These are phyloP conservation scores for Bombyx mori DNA, from an alignment of 1,140 invertebrate genomes.

Conservation along the genomic window DNA sequence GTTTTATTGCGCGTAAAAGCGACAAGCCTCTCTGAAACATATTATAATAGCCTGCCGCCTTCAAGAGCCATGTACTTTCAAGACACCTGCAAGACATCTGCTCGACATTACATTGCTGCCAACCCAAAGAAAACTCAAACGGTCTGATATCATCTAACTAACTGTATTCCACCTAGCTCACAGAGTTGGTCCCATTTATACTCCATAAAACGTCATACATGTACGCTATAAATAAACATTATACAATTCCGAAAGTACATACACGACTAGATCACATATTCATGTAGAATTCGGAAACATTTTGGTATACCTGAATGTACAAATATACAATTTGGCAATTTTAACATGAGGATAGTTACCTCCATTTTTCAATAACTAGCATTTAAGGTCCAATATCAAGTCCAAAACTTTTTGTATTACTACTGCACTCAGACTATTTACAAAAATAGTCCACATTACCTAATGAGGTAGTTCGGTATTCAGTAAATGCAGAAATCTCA, in stretches of 20 bases:
- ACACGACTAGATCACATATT: slow-evolving; percentile 69
- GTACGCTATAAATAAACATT: slow-evolving; percentile 65
- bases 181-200: slow-evolving; percentile 66
- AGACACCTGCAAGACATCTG: slow-evolving; percentile 23
- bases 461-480: slow-evolving; percentile 63
- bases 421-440: slow-evolving; percentile 48
- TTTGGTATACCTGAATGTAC: slow-evolving; percentile 62
- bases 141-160: slow-evolving; percentile 24
- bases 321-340: slow-evolving; percentile 60
- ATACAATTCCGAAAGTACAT: slow-evolving; percentile 70
- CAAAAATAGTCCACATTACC: slow-evolving; percentile 60
- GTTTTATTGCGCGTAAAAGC: slow-evolving; percentile 50
- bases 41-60: slow-evolving; percentile 60
- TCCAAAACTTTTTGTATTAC: slow-evolving; percentile 30
- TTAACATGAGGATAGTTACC: slow-evolving; percentile 26
- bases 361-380: slow-evolving; percentile 23
- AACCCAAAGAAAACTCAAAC: slow-evolving; percentile 5
- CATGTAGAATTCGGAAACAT: slow-evolving; percentile 70
- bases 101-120: slow-evolving; percentile 19
- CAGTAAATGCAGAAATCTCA: slow-evolving; percentile 47
- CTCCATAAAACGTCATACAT: slow-evolving; percentile 50
- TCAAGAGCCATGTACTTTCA: slow-evolving; percentile 47
- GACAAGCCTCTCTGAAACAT: slow-evolving; percentile 64
- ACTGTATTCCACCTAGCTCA: slow-evolving; percentile 37
- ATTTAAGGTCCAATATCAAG: slow-evolving; percentile 23